A percentile compares a stretch with the other conserved stretches of the same genome.
These are phyloP conservation scores for Ardeotis arabs DNA, from an alignment of 2,113 vertebrate genomes.

Conservation along the genomic window DNA sequence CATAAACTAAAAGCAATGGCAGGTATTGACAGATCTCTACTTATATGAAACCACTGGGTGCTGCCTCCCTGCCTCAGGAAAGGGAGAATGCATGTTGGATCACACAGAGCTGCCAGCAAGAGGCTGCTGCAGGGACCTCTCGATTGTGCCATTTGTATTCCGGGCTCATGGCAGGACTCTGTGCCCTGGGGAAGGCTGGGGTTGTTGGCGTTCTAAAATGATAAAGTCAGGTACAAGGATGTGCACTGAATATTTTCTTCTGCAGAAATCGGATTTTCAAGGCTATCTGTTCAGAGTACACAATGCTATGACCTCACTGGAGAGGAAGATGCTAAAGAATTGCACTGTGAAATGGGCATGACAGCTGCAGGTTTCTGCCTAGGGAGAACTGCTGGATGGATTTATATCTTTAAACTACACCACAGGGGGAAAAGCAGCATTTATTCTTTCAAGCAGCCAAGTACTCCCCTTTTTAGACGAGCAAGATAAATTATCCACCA, in stretches of 20 bases:
- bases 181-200: background rate
- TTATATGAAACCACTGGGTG: background rate
- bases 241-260: background rate
- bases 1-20: background rate
- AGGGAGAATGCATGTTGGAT: background rate
- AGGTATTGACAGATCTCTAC: background rate
- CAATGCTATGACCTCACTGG: background rate
- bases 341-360: background rate
- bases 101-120: background rate
- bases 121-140: background rate
- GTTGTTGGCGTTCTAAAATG: background rate
- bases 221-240: background rate
- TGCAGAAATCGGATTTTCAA: background rate
- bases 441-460: background rate
- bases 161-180: background rate
- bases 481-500: background rate
- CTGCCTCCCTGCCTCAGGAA: background rate
- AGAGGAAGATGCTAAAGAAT: background rate
- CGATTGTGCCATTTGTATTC: background rate
- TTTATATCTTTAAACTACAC: background rate
- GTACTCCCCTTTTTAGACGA: background rate
- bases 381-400: background rate
- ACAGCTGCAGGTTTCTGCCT: background rate
- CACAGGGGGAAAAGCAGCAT: background rate
- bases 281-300: background rate